These are phyloP conservation scores for Calosoma granatense DNA, from an alignment of 1,140 invertebrate species.

Conservation along the genomic window DNA sequence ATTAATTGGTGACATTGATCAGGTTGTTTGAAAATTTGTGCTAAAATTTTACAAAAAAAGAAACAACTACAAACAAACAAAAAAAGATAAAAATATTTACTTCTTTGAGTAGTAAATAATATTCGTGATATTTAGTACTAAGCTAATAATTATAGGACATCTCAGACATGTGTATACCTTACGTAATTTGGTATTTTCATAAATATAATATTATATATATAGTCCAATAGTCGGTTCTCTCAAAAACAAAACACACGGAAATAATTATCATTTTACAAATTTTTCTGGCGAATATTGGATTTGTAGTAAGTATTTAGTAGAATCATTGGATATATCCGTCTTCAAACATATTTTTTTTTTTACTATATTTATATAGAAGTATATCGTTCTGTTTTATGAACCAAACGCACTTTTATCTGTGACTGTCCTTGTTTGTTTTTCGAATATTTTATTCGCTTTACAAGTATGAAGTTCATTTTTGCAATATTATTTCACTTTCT, in stretches of 20 bases:
- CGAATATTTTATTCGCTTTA: no score
- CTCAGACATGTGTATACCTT: not conserved
- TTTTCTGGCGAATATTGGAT: no score
- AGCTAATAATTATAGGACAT: not conserved
- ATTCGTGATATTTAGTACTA: not conserved
- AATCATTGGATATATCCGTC: not conserved
- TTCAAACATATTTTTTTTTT: not conserved
- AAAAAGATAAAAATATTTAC: no score
- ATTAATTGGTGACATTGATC: slow-evolving; percentile 4
- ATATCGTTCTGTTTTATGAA: no score
- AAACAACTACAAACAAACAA: no score
- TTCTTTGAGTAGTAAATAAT: not conserved
- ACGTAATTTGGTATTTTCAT: slow-evolving; percentile 3
- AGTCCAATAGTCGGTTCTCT: not conserved
- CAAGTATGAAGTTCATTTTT: no score
- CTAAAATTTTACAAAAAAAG: not conserved
- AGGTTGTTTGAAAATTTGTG: slow-evolving; percentile 7
- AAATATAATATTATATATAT: not conserved
- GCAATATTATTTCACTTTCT: no score
- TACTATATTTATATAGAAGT: not conserved
- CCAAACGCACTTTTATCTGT: no score
- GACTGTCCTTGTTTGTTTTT: no score
- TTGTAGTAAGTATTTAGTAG: not conserved
- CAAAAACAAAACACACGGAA: not conserved
- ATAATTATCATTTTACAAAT: not conserved